Evolutionary conservation across 1,140 invertebrate genomes (phyloP).

Genomic region (Thaumatotibia leucotreta): DNA sequence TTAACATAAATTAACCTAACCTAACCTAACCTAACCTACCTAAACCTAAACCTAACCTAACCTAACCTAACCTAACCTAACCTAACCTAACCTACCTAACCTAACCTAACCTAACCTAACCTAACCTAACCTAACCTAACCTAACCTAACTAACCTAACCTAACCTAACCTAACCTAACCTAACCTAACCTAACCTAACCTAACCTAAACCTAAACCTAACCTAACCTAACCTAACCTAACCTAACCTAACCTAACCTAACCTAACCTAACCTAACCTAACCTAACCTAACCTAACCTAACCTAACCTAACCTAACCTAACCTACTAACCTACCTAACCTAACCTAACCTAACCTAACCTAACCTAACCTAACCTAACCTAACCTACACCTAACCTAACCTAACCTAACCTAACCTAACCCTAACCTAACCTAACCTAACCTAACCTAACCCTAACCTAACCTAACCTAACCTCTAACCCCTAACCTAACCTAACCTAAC

Average conservation of each 20-base stretch:
- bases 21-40: slow-evolving; percentile 6
- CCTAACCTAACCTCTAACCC: neutral
- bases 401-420: neutral
- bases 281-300: slow-evolving; percentile 19
- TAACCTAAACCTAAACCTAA: slow-evolving; percentile 45
- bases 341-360: slow-evolving; percentile 48
- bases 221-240: slow-evolving; percentile 26
- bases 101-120: slow-evolving; percentile 28
- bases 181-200: slow-evolving; percentile 48
- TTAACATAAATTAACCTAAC: neutral
- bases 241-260: slow-evolving; percentile 24
- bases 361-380: slow-evolving; percentile 26
- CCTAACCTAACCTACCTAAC: slow-evolving; percentile 25
- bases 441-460: neutral
- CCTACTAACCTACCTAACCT: slow-evolving; percentile 33
- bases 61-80: slow-evolving; percentile 18
- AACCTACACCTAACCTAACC: slow-evolving; percentile 14
- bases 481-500: slow-evolving; percentile 30
- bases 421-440: neutral
- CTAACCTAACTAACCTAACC: slow-evolving; percentile 47
- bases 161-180: slow-evolving; percentile 45
- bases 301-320: slow-evolving; percentile 39
- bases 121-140: slow-evolving; percentile 46
- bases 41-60: slow-evolving; percentile 25
- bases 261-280: slow-evolving; percentile 15